phyloP scores from a whole-genome alignment of 2,888 invertebrate genomes.

The Aleiodes leptofemur region DNA sequence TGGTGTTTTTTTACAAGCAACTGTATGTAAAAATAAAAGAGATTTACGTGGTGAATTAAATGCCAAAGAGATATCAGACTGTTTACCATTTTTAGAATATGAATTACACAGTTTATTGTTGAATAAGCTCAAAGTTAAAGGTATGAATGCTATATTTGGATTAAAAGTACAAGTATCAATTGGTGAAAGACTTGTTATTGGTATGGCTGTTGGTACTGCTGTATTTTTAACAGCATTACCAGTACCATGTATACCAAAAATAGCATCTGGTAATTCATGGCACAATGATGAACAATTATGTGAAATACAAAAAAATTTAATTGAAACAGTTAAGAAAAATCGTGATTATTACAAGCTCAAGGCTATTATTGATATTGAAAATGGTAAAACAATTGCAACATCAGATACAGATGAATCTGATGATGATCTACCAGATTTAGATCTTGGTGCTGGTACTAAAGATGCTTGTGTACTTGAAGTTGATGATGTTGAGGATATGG shows the following conservation, averaged over 20 bases:
- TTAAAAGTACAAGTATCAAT: constrained; percentile 84
- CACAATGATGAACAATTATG: constrained; percentile 81
- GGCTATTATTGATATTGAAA: constrained; percentile 66
- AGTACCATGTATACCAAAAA: constrained; percentile 83
- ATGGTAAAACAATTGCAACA: constrained; percentile 66
- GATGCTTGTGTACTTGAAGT: constrained; percentile 89
- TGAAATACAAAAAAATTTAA: constrained; percentile 83
- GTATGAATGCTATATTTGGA: constrained; percentile 96
- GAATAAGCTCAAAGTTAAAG: constrained; percentile 93
- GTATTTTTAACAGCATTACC: constrained; percentile 87
- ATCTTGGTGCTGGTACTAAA: constrained; percentile 85
- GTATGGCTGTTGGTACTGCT: constrained; percentile 92
- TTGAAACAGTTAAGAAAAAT: constrained; percentile 84
- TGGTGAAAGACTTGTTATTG: constrained; percentile 92
- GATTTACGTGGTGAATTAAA: constrained; percentile 89
- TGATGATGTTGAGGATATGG: constrained; percentile 89
- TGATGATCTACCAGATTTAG: constrained; percentile 81
- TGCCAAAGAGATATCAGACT: constrained; percentile 96
- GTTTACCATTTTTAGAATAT: constrained; percentile 96
- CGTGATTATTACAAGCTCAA: constrained; percentile 83
- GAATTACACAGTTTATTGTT: constrained; percentile 93
- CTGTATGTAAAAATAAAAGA: constrained; percentile 86
- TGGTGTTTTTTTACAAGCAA: constrained; percentile 83
- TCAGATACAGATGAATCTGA: constrained; percentile 83
- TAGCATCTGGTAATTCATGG: constrained; percentile 82